Percentiles rank a stretch among this genome's conserved stretches.
Conservation (phyloP, 1,140 invertebrate species). For the Nephila pilipes region DNA sequence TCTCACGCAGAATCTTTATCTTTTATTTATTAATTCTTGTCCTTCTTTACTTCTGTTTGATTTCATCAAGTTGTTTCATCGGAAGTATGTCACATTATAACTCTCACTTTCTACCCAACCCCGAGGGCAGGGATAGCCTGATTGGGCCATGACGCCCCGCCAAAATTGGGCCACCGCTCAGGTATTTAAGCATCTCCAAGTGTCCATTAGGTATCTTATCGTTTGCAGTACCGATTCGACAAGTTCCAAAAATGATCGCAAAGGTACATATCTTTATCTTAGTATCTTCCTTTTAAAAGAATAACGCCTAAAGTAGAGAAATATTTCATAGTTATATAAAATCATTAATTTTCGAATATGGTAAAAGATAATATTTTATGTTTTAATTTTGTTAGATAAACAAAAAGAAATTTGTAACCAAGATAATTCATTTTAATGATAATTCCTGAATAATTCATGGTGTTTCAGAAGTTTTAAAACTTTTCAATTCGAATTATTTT, state of each 20-base stretch:
- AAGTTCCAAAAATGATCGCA: constrained; percentile 28
- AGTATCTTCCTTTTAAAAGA: neutral
- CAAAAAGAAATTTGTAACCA: too few species aligned
- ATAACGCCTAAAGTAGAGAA: too few species aligned
- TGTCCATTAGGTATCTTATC: constrained; percentile 22
- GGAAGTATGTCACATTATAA: constrained; percentile 68
- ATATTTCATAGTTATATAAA: too few species aligned
- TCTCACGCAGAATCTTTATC: neutral
- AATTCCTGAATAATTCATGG: too few species aligned
- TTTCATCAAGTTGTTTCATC: constrained; percentile 63
- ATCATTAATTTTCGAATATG: too few species aligned
- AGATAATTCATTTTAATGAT: too few species aligned
- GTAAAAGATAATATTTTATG: too few species aligned
- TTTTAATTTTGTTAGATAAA: too few species aligned
- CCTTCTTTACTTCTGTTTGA: constrained; percentile 29
- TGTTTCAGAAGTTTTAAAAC: too few species aligned
- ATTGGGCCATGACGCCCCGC: constrained; percentile 61
- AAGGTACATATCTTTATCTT: constrained; percentile 50
- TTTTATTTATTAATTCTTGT: constrained; percentile 21
- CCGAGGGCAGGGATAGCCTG: constrained; percentile 52
- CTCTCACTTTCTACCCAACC: constrained; percentile 69
- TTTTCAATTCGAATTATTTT: too few species aligned
- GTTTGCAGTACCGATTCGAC: constrained; percentile 1
- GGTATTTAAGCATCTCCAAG: constrained; percentile 59
- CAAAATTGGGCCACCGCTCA: constrained; percentile 49